Percentiles rank a stretch among this genome's conserved stretches.
phyloP scores from a whole-genome alignment of 2,888 invertebrate species.

The Lypha dubia region DNA sequence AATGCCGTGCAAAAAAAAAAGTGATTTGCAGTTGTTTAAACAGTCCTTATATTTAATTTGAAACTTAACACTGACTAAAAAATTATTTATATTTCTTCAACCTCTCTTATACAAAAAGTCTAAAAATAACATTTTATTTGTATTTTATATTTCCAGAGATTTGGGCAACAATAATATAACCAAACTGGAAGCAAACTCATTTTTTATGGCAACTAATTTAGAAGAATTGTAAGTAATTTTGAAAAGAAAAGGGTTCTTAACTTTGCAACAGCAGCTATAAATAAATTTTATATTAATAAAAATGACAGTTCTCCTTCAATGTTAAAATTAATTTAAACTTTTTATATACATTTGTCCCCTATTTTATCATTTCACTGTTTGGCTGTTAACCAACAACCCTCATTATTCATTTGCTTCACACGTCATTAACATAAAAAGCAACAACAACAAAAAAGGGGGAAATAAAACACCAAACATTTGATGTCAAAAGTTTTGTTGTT shows the following conservation, averaged over 20 bases:
- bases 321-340: neutral
- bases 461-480: conserved; percentile 27
- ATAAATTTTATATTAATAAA: neutral
- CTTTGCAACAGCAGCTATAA: neutral
- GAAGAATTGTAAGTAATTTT: conserved; percentile 89
- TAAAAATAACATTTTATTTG: too few species aligned
- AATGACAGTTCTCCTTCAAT: neutral
- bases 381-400: conserved; percentile 34
- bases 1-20: too few species aligned
- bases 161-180: conserved; percentile 92
- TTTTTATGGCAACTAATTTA: conserved; percentile 87
- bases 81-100: neutral
- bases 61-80: too few species aligned
- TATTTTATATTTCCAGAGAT: conserved; percentile 85
- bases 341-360: neutral
- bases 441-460: neutral
- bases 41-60: too few species aligned
- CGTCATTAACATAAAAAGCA: conserved; percentile 56
- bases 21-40: too few species aligned
- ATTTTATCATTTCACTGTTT: neutral
- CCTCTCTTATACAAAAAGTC: neutral
- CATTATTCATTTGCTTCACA: conserved; percentile 59
- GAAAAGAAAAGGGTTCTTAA: neutral
- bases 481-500: conserved; percentile 26
- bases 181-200: conserved; percentile 87